Evolutionary conservation across 1,140 invertebrate genomes (phyloP), one percentile per base, ranked within the genome.

Genomic region (Caerostris extrusa): DNA sequence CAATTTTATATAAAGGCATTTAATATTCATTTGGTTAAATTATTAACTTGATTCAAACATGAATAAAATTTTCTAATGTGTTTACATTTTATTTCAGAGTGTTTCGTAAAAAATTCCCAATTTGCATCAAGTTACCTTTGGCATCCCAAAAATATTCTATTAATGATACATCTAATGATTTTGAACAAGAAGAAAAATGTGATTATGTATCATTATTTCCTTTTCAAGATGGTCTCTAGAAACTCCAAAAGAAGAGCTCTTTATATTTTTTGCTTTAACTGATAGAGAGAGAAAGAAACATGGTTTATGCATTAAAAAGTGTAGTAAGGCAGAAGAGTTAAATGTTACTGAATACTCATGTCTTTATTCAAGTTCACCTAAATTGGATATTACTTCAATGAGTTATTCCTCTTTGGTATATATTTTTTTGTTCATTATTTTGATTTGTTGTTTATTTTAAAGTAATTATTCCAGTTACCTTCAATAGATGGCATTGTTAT

Each of bases 71-170:
- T 64, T 64, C n/a, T 67, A 67, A 67, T 34, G 0, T 12, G 56
- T 50, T 14, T 53, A 56, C 34, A 64, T 71, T 90, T 69, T 14
- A 10, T 91, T 92, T 67, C 71, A 95, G 96, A 85, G 96, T 98
- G 94, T 99, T 98, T 98, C 98, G 98, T 95, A 98, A 98, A 96
- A 98, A 98, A 95, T 99, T 98, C 96, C 98, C 98, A 1, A 98
- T 99, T 95, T 98, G 98, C 95, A 96, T 98, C 67, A 96, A 96
- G 12, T 93, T 96, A 14, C 95, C 94, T 56, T 19, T 34, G 14
- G 5, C 19, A 12, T 89, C 95, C 3, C 10, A 7, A 14, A 34
- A 34, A 34, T 34, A 34, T 34, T 50, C 57, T 34, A 5, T 91
- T 61, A 12, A 57, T 60, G 69, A 60, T 82, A 19, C 53, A 12